Percentiles rank a stretch among this genome's conserved stretches.
Evolutionary conservation across 2,113 vertebrate species (phyloP).

Genomic region (Progne subis): DNA sequence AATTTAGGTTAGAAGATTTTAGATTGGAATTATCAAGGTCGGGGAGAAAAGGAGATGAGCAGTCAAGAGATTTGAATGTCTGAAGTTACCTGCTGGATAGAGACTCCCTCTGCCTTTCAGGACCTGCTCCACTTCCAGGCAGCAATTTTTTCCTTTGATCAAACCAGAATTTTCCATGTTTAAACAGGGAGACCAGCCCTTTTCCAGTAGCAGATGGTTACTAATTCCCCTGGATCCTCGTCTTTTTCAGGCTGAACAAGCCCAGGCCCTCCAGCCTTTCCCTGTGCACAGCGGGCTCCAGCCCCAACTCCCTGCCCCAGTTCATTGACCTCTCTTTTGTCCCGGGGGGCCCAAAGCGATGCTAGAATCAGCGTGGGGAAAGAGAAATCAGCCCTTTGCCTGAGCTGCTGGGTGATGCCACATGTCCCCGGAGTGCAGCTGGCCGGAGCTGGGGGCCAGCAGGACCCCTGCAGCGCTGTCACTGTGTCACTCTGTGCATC

Average conservation of each 20-base stretch:
- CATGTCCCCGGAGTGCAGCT: fast-evolving
- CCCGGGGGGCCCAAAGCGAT: background rate
- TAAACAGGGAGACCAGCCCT: background rate
- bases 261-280: background rate
- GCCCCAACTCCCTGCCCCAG: background rate
- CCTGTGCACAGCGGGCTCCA: background rate
- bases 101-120: background rate
- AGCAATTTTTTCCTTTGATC: background rate
- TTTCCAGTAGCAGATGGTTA: background rate
- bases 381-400: background rate
- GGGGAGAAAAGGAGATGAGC: background rate
- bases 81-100: background rate
- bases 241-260: background rate
- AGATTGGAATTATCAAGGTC: background rate
- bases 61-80: background rate
- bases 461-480: background rate
- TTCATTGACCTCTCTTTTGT: background rate
- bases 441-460: background rate
- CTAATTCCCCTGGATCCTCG: background rate
- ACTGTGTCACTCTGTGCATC: fast-evolving
- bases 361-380: background rate
- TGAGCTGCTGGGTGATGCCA: background rate
- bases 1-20: background rate
- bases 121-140: background rate
- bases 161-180: background rate